phyloP scores from a whole-genome alignment of 2,888 invertebrate genomes.

The Dicroscelio sp. region DNA sequence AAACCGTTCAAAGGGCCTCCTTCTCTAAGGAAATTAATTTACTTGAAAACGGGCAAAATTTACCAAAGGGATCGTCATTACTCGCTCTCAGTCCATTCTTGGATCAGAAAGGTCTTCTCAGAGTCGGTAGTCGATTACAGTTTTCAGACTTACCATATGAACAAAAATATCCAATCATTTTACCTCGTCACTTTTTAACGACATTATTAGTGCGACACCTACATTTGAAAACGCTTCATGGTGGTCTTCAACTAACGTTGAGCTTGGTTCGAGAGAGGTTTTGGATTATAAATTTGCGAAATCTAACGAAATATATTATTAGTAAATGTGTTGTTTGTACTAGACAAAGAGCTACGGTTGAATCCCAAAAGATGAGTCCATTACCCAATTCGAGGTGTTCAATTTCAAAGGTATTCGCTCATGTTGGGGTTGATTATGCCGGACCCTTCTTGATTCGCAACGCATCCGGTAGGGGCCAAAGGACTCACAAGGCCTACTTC shows the following conservation, averaged over 20 bases:
- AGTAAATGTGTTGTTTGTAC: slow-evolving; percentile 26
- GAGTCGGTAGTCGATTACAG: too few relatives aligned
- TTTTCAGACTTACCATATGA: too few relatives aligned
- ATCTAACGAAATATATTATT: neutral
- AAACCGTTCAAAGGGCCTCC: neutral
- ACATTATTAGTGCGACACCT: neutral
- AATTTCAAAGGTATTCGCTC: neutral
- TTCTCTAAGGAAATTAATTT: too few relatives aligned
- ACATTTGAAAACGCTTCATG: neutral
- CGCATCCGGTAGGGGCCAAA: neutral
- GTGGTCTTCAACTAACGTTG: neutral
- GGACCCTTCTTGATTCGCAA: neutral
- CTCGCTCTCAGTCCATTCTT: too few relatives aligned
- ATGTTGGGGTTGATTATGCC: slow-evolving; percentile 11
- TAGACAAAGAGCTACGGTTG: neutral
- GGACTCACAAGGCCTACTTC: neutral
- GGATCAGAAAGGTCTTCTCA: too few relatives aligned
- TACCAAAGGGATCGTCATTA: too few relatives aligned
- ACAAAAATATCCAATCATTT: too few relatives aligned
- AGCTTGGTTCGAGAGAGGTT: neutral
- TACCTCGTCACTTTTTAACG: neutral
- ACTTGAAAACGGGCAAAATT: too few relatives aligned
- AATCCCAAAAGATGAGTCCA: neutral
- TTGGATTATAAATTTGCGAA: neutral
- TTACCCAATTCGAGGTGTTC: neutral